These are phyloP conservation scores for Rhinatrema bivittatum DNA, from an alignment of 2,797 vertebrate species.

Conservation along the genomic window DNA sequence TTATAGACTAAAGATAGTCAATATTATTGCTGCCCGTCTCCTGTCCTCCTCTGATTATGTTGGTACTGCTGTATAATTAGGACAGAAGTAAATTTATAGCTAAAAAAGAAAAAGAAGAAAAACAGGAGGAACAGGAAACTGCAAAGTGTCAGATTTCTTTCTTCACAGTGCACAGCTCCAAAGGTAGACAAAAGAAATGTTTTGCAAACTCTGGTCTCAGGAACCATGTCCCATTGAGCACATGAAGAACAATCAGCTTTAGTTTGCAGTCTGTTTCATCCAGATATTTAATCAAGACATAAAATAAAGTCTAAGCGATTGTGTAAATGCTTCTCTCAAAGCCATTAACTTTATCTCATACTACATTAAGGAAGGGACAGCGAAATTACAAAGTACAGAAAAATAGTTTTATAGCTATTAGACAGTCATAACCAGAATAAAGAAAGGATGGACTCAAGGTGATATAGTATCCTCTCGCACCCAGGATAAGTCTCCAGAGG, in stretches of 20 bases:
- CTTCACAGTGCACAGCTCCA: slow-evolving; percentile 16
- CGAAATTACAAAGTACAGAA: slow-evolving; percentile 10
- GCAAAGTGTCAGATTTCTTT: slow-evolving; percentile 35
- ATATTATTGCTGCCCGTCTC: slow-evolving; percentile 22
- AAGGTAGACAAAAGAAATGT: no score
- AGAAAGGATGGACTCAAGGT: no score
- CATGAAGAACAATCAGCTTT: slow-evolving; percentile 24
- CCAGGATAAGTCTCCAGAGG: no score
- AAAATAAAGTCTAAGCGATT: slow-evolving; percentile 16
- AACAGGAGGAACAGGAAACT: slow-evolving; percentile 32
- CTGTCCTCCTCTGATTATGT: slow-evolving; percentile 32
- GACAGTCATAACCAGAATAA: no score
- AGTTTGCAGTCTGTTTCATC: slow-evolving; percentile 19
- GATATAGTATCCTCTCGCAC: no score
- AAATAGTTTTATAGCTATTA: no score
- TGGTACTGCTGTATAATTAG: slow-evolving; percentile 27
- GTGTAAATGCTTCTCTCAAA: slow-evolving; percentile 10
- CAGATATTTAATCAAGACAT: slow-evolving; percentile 26
- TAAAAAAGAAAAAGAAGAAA: no score
- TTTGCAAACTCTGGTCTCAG: no score
- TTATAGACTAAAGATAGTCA: slow-evolving; percentile 24
- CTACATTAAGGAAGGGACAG: background rate
- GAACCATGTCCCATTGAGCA: no score
- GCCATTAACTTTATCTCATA: background rate
- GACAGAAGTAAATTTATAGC: slow-evolving; percentile 29